Conservation (phyloP, 2,797 vertebrate genomes). For the Sarcophilus harrisii region DNA sequence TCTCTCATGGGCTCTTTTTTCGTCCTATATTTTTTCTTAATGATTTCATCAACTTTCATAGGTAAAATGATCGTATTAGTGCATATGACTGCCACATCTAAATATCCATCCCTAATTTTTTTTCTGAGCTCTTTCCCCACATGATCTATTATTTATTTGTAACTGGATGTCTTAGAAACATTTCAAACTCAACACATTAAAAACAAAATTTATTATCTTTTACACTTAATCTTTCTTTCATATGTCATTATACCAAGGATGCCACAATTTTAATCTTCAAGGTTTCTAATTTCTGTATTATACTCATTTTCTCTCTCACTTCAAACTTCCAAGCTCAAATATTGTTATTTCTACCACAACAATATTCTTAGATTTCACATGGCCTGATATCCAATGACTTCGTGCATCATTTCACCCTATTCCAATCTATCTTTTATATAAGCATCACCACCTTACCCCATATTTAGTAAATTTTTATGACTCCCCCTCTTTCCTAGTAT, state of each 20-base stretch:
- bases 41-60: not conserved
- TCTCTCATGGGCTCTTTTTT: not conserved
- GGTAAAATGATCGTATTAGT: not conserved
- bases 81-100: not conserved
- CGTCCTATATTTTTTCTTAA: not conserved
- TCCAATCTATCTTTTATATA: not conserved
- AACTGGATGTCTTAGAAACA: not conserved
- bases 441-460: not conserved
- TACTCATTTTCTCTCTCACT: not conserved
- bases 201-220: not conserved
- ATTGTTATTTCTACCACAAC: not conserved
- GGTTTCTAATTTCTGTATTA: not conserved
- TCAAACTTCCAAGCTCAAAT: not conserved
- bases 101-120: not conserved
- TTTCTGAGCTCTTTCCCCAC: not conserved
- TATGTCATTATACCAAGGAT: not conserved
- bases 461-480: not conserved
- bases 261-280: not conserved
- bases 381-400: not conserved
- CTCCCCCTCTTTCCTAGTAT: not conserved
- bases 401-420: not conserved
- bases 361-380: not conserved
- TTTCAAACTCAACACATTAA: not conserved
- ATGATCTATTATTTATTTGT: not conserved
- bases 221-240: not conserved